These are phyloP conservation scores for Petaurus breviceps DNA, from an alignment of 2,113 vertebrate genomes.

Conservation along the genomic window DNA sequence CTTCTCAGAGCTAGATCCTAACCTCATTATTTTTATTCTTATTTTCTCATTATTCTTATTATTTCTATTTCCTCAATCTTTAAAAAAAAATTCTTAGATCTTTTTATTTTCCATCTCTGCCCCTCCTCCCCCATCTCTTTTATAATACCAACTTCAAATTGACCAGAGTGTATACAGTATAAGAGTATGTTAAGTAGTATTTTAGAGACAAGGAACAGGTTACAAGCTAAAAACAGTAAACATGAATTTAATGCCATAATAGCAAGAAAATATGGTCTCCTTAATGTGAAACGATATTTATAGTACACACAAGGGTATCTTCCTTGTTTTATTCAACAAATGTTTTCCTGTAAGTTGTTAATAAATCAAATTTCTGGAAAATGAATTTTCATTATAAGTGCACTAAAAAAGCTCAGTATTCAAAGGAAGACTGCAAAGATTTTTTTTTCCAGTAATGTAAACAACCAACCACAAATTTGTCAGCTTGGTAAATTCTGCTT, in stretches of 20 bases:
- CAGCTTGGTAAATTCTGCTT: slow-evolving; percentile 9
- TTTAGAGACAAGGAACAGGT: not conserved
- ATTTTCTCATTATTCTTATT: not conserved
- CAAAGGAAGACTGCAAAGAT: not conserved
- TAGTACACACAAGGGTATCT: not conserved
- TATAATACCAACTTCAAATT: not conserved
- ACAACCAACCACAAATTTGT: slow-evolving; percentile 11
- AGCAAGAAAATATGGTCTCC: slow-evolving; percentile 3
- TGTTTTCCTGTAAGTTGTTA: not conserved
- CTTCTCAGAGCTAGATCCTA: not conserved
- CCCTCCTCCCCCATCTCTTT: not conserved
- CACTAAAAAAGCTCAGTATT: not conserved
- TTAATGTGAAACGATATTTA: not conserved
- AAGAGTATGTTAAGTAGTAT: not conserved
- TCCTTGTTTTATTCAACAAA: not conserved
- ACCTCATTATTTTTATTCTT: too few relatives aligned
- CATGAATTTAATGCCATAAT: not conserved
- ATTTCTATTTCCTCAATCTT: not conserved
- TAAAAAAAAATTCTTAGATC: not conserved
- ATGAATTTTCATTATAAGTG: not conserved
- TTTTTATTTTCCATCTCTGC: not conserved
- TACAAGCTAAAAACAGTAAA: not conserved
- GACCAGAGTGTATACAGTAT: not conserved
- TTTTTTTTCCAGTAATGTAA: slow-evolving; percentile 13
- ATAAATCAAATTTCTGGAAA: not conserved